Conservation (phyloP, 2,113 vertebrate species). For the Fulmarus glacialis region DNA sequence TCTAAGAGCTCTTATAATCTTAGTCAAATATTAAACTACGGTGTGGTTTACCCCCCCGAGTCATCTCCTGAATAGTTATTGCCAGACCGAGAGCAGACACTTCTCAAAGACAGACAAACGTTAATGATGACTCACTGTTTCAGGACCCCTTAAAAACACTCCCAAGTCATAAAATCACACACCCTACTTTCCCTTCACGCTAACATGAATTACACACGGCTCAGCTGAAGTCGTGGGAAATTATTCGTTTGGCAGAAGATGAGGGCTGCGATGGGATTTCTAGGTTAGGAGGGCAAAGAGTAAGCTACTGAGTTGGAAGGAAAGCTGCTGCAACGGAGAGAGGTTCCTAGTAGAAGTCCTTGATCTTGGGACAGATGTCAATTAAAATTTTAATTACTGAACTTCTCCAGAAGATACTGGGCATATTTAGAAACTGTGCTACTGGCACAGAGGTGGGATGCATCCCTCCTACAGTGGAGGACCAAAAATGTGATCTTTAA, state of each 20-base stretch:
- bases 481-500: neutral
- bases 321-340: neutral
- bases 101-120: neutral
- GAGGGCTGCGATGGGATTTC: neutral
- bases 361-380: neutral
- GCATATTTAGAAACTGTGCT: neutral
- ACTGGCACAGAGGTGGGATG: neutral
- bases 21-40: slow-evolving; percentile 39
- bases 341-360: neutral
- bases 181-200: neutral
- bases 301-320: neutral
- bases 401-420: neutral
- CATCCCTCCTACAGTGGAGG: neutral
- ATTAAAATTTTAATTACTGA: neutral
- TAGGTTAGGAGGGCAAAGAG: neutral
- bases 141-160: slow-evolving; percentile 37
- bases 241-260: neutral
- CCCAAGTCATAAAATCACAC: slow-evolving; percentile 15
- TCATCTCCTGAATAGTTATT: neutral
- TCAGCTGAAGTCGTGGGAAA: neutral
- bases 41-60: neutral
- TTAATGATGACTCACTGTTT: neutral
- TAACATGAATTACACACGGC: neutral
- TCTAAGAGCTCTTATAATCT: neutral
- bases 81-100: neutral